phyloP scores from a whole-genome alignment of 2,113 vertebrate species.

The Spizaetus ornatus region DNA sequence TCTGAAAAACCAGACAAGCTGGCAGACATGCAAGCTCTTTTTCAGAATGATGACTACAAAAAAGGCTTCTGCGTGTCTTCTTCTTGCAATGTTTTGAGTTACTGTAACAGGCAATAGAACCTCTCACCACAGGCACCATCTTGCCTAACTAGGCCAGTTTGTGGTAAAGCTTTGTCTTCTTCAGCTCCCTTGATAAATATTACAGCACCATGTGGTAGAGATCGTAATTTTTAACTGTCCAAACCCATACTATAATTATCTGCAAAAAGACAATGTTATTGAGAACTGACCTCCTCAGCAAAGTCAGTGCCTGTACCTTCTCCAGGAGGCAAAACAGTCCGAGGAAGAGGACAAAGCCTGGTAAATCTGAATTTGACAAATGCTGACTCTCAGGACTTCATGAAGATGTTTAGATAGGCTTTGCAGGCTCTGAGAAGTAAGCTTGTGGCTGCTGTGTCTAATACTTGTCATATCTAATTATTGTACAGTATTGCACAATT shows the following conservation, averaged over 20 bases:
- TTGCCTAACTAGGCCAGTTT: neutral
- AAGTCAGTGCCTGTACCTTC: neutral
- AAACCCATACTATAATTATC: neutral
- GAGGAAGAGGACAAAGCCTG: neutral
- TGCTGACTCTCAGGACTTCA: neutral
- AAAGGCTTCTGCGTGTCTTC: neutral
- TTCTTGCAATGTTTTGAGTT: neutral
- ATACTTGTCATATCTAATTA: neutral
- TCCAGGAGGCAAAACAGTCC: neutral
- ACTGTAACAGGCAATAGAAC: neutral
- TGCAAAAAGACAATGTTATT: neutral
- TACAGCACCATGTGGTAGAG: neutral
- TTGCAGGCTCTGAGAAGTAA: neutral
- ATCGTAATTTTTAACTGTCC: neutral
- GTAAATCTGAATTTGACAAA: neutral
- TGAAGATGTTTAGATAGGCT: neutral
- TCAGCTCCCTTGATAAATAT: neutral
- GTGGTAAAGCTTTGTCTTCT: constrained; percentile 18
- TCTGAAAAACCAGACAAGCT: neutral
- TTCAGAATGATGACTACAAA: neutral
- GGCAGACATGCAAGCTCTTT: neutral
- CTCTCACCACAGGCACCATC: constrained; percentile 3
- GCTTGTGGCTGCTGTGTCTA: neutral
- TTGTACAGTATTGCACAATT: neutral
- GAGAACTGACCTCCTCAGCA: neutral